Evolutionary conservation across 2,113 vertebrate species (phyloP), one percentile per base, ranked within the genome.

Genomic region (Mus spicilegus): DNA sequence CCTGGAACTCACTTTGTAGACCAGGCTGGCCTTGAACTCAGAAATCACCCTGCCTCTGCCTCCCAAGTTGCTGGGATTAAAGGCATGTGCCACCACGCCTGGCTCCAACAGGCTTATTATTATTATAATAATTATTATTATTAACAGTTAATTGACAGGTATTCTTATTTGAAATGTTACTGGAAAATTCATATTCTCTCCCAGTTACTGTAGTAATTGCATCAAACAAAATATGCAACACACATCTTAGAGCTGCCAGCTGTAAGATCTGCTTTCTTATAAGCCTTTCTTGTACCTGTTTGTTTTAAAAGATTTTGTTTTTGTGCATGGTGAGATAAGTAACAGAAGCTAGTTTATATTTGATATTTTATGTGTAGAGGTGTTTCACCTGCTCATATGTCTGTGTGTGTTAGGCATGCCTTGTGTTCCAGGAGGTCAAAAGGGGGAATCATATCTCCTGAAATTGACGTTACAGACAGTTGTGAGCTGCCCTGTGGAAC

Each of bases 221-320:
- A 46, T 36, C 67, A 81, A 75, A 77, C 67, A 89, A 78, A 94
- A 12, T 84, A 75, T 70, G 0, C 80, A 26, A 33, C 73, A 1
- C 16, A 91, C 22, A 13, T 70, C 69, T 28, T 81, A 67, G 5
- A 54, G 78, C 89, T 69, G 22, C 51, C 61, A 58, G 2, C 75
- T 70, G 89, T 39, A 89, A 73, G n/a, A 86, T 51, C 46, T 36
- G 2, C 19, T 86, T 82, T 93, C 61, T n/a, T 28, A 9, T 65
- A 65, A 28, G 26, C 2, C 14, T 86, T 81, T 91, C 65, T n/a
- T 28, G 19, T 42, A 3, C 36, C n/a, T 61, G 58, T 94, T 91
- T 89, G 82, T 65, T 94, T 92, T 91, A 73, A 90, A 81, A 89
- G n/a, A 56, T 51, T 87, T 92, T 0, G 28, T 88, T 88, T 90